Evolutionary conservation across 2,113 vertebrate species (phyloP), one percentile per base, ranked within the genome.

Genomic region (Channa maculata): DNA sequence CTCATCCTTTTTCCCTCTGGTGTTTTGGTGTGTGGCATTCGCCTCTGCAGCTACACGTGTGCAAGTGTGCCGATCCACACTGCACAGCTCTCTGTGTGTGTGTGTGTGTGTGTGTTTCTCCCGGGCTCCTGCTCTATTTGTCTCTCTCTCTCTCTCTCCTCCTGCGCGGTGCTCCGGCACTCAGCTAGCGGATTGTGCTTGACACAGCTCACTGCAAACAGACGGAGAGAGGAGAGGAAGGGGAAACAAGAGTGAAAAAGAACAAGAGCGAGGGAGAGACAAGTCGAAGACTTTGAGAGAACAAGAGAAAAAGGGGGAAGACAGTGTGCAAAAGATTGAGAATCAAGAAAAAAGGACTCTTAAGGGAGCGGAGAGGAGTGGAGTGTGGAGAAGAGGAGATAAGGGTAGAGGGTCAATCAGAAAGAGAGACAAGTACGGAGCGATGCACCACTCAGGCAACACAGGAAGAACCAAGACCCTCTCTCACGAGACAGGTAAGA

Each of bases 401-500:
- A 91, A 94, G 93, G 93, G 91, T 75, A 93, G 92, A 90, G 87
- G 93, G 95, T 87, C 94, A 91, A 94, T 86, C 84, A 91, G 83
- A 78, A 61, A 86, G 67, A 86, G 82, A 83, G 85, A 87, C 85
- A 74, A 86, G 90, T 89, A 90, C 88, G 91, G 94, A 94, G 96
- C 95, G 86, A 98, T 98, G 97, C 97, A 98, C 96, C 97, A 96
- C 91, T 88, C 95, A 84, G 95, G 92, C 90, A 93, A 91, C 91
- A 92, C 88, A 44, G 95, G 94, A 93, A 95, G 96, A 95, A 95
- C 95, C 92, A 97, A 97, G 94, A 96, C 97, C 94, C 96, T 97
- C 95, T 95, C 96, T 87, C 85, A 96, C 43, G 96, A 98, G 95
- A 94, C 97, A 97, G 97, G 97, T 99, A 97, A 96, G 97, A 92